Conservation (phyloP, 2,888 invertebrate species). For the Saturnia japonica region DNA sequence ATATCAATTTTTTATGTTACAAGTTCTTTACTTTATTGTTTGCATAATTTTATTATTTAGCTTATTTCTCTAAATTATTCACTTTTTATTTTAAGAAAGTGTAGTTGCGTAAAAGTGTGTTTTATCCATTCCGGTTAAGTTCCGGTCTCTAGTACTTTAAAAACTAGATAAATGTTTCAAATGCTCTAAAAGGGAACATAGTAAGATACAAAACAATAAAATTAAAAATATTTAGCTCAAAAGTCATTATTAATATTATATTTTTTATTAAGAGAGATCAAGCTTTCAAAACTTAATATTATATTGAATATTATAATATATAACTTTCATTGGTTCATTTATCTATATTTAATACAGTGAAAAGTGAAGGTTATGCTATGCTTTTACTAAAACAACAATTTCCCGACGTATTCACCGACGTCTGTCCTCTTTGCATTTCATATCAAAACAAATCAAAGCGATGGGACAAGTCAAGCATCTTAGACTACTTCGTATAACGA, state of each 20-base stretch:
- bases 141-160: neutral
- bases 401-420: slow-evolving; percentile 34
- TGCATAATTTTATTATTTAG: too few species aligned
- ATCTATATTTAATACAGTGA: neutral
- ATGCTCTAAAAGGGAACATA: too few species aligned
- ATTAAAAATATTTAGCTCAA: too few species aligned
- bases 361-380: neutral
- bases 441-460: slow-evolving; percentile 46
- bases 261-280: neutral
- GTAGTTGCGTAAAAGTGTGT: too few species aligned
- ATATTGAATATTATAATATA: neutral
- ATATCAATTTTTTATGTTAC: neutral
- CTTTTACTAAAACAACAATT: slow-evolving; percentile 20
- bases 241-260: too few species aligned
- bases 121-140: neutral
- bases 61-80: too few species aligned
- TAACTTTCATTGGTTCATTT: neutral
- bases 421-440: slow-evolving; percentile 40
- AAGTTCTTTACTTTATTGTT: neutral
- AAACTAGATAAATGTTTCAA: neutral
- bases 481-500: slow-evolving; percentile 38
- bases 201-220: too few species aligned
- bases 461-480: slow-evolving; percentile 33
- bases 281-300: neutral
- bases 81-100: too few species aligned